These are phyloP conservation scores for Plemyria rubiginata DNA, from an alignment of 2,888 invertebrate genomes.

Conservation along the genomic window DNA sequence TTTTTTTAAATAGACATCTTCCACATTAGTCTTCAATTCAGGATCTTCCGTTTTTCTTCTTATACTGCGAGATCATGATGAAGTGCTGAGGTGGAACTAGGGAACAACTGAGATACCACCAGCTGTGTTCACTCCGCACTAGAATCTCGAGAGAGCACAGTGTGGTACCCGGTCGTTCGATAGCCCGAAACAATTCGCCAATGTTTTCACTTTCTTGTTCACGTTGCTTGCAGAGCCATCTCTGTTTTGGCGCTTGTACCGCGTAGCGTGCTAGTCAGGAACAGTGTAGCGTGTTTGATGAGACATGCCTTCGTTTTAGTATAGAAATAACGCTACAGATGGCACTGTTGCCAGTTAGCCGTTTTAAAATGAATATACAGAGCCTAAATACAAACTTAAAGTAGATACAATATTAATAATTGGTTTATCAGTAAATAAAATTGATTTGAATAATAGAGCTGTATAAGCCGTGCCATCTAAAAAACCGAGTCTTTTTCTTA, in stretches of 20 bases:
- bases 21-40: background rate
- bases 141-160: slow-evolving; percentile 95
- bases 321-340: slow-evolving; percentile 47
- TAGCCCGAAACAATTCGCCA: slow-evolving; percentile 58
- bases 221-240: slow-evolving; percentile 40
- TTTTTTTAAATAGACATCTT: background rate
- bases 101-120: slow-evolving; percentile 98
- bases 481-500: background rate
- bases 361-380: background rate
- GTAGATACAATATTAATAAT: background rate
- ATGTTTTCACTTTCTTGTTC: slow-evolving; percentile 24
- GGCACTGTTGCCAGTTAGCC: slow-evolving; percentile 47
- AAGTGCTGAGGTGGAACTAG: slow-evolving; percentile 69
- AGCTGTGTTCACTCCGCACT: slow-evolving; percentile 97
- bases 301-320: slow-evolving; percentile 35
- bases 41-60: slow-evolving; percentile 11
- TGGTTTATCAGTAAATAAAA: background rate
- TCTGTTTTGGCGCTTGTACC: slow-evolving; percentile 43
- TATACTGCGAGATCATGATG: slow-evolving; percentile 16
- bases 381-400: too few relatives aligned
- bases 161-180: slow-evolving; percentile 96
- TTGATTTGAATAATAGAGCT: background rate
- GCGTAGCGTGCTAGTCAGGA: slow-evolving; percentile 27
- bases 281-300: slow-evolving; percentile 18
- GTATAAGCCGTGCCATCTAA: background rate